phyloP scores from a whole-genome alignment of 2,113 vertebrate species.

The Corythoichthys intestinalis region DNA sequence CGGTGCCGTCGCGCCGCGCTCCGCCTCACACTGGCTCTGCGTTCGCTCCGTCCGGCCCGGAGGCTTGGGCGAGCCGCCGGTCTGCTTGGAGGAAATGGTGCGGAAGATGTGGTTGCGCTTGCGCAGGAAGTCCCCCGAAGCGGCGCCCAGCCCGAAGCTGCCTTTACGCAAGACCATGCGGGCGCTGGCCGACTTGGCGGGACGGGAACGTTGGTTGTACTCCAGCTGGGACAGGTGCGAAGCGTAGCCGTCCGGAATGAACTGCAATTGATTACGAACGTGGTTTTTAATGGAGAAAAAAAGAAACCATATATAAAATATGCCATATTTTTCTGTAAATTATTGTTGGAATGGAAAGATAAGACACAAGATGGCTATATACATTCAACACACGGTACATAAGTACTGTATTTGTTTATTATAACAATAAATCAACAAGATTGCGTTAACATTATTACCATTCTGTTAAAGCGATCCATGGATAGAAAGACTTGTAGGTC shows the following conservation, averaged over 20 bases:
- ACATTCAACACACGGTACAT: too few species aligned
- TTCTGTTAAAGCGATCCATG: too few species aligned
- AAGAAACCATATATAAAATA: too few species aligned
- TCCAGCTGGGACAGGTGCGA: slow-evolving; percentile 94
- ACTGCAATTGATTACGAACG: slow-evolving; percentile 68
- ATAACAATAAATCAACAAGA: too few species aligned
- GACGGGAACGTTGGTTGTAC: slow-evolving; percentile 86
- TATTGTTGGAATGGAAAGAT: too few species aligned
- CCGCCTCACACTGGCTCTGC: slow-evolving; percentile 84
- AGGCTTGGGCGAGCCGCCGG: slow-evolving; percentile 46
- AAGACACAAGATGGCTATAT: too few species aligned
- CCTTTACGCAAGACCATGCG: slow-evolving; percentile 94
- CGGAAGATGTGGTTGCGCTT: slow-evolving; percentile 93
- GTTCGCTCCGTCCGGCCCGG: slow-evolving; percentile 82
- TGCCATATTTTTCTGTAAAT: too few species aligned
- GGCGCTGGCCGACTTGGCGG: slow-evolving; percentile 84
- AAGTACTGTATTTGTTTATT: too few species aligned
- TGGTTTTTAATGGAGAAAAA: too few species aligned
- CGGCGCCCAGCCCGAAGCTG: slow-evolving; percentile 88
- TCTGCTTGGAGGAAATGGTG: slow-evolving; percentile 90
- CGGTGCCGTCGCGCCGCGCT: slow-evolving; percentile 58
- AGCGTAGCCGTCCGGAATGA: slow-evolving; percentile 92
- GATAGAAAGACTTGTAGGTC: too few species aligned
- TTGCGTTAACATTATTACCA: too few species aligned
- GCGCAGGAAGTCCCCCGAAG: slow-evolving; percentile 89